Evolutionary conservation across 2,113 vertebrate species (phyloP), one percentile per base, ranked within the genome.

Genomic region (Apodemus speciosus): DNA sequence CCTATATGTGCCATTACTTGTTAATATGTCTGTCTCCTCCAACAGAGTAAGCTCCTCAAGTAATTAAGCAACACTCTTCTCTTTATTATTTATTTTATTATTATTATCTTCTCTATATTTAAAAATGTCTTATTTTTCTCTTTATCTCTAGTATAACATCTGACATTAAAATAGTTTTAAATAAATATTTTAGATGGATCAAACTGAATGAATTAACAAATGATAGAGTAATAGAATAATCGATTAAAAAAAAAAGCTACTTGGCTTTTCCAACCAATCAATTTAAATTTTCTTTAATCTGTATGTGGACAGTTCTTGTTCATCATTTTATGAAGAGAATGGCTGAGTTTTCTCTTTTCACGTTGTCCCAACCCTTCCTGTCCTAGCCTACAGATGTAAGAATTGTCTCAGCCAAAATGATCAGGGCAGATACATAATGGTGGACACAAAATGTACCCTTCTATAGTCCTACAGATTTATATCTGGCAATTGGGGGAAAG

Each of bases 211-310:
- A 30, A 25, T 75, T 10, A 79, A 53, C 15, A 87, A 83, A 72
- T 66, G 66, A 93, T 51, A 38, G 64, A 71, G 72, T 83, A 94
- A 84, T 71, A 9, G 68, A 95, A 88, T 25, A 76, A 58, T 53
- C 1, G 58, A 40, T 79, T 43, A 88, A 69, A 80, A 86, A 46
- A 2, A 68, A 80, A 87, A 3, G 80, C 9, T 56, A 60, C 38
- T 84, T 84, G 23, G 6, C 2, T 10, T 88, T 89, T 76, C 43
- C 5, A 7, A 20, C 20, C 13, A 14, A 38, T 90, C 83, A 88
- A 15, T 71, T 91, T 66, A 85, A 8, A n/a, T 62, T 91, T 80
- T 80, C 16, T 38, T 85, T 51, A 69, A 49, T 89, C 43, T 35
- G 2, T 85, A 4, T 16, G 3, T 72, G 30, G 9, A 71, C 66